phyloP scores from a whole-genome alignment of 2,888 invertebrate species.

The Julus scandinavius region DNA sequence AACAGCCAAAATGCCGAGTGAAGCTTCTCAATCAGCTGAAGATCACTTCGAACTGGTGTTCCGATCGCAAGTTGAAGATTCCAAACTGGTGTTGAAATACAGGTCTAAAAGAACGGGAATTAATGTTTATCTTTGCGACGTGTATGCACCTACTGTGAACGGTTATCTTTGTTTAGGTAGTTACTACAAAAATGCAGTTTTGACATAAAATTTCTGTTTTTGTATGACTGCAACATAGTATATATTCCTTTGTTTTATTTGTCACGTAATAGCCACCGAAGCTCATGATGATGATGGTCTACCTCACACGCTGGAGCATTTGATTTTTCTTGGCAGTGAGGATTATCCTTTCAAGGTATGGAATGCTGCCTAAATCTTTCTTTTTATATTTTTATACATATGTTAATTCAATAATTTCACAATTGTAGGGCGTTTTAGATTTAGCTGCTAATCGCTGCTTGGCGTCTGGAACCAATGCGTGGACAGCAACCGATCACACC shows the following conservation, averaged over 20 bases:
- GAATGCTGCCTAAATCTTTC: not conserved
- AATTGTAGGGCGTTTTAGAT: conserved; percentile 78
- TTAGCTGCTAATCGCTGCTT: conserved; percentile 87
- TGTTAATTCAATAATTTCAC: too few species aligned
- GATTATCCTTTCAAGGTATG: conserved; percentile 83
- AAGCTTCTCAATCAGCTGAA: not conserved
- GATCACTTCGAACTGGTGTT: conserved; percentile 10
- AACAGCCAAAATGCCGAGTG: not conserved
- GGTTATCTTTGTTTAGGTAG: conserved; percentile 88
- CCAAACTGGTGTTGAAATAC: conserved; percentile 83
- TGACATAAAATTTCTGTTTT: too few species aligned
- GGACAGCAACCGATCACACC: conserved; percentile 85
- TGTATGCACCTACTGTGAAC: conserved; percentile 90
- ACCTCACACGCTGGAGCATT: conserved; percentile 91
- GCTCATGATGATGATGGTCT: conserved; percentile 91
- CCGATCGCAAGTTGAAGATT: conserved; percentile 73
- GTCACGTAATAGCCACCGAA: conserved; percentile 78
- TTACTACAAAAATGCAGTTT: conserved; percentile 37
- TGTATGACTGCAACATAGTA: not conserved
- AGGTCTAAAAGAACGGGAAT: conserved; percentile 81
- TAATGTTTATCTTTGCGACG: conserved; percentile 83
- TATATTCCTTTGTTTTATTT: not conserved
- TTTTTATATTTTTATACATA: too few species aligned
- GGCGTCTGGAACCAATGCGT: conserved; percentile 92
- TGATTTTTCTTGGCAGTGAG: conserved; percentile 90